A percentile compares a stretch with the other conserved stretches of the same genome.
phyloP scores from a whole-genome alignment of 2,113 vertebrate species.

The Paracanthobrama guichenoti region DNA sequence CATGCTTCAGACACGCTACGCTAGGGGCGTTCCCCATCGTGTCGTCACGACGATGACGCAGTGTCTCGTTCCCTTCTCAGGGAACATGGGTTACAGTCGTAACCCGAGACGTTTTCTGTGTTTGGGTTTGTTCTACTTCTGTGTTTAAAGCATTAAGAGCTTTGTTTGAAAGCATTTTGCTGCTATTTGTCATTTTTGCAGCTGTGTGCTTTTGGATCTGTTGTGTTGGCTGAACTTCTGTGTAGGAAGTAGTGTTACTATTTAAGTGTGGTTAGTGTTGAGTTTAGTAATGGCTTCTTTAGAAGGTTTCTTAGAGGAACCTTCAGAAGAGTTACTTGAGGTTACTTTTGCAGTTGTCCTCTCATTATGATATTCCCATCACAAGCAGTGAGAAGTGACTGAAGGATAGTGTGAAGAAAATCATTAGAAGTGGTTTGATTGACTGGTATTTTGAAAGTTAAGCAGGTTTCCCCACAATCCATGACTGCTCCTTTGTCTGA shows the following conservation, averaged over 20 bases:
- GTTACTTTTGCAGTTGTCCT: neutral
- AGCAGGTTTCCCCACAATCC: neutral
- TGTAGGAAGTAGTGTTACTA: neutral
- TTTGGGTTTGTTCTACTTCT: too few species aligned
- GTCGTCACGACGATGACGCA: too few species aligned
- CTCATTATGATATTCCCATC: neutral
- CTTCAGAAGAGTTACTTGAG: neutral
- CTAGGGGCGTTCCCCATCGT: too few species aligned
- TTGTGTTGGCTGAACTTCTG: too few species aligned
- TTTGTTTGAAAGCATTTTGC: too few species aligned
- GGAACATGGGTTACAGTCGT: too few species aligned
- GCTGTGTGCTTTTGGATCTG: too few species aligned
- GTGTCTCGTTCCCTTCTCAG: too few species aligned
- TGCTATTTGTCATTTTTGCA: too few species aligned
- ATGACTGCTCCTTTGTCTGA: neutral
- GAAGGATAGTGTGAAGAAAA: neutral
- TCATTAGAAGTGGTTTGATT: neutral
- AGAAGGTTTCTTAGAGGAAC: neutral
- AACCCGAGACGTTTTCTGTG: too few species aligned
- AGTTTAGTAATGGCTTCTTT: slow-evolving; percentile 4
- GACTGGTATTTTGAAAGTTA: neutral
- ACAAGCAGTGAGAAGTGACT: neutral
- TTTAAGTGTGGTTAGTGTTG: neutral
- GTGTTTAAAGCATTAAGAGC: too few species aligned
- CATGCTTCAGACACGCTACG: too few species aligned